Conservation (phyloP, 2,113 vertebrate species). For the Megaptera novaeangliae region DNA sequence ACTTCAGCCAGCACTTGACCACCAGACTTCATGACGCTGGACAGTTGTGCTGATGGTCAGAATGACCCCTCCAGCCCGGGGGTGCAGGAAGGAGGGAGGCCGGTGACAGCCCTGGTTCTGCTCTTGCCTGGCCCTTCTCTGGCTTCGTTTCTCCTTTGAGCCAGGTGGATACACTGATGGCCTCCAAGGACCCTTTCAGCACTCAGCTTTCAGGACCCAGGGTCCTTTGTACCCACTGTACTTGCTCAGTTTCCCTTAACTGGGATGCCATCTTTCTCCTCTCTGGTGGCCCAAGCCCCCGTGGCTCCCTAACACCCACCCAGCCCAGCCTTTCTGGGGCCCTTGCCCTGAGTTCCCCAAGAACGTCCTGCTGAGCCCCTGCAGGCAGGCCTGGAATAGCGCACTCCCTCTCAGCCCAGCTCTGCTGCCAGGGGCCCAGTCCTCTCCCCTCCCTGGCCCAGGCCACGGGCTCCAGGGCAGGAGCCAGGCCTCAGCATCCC, state of each 20-base stretch:
- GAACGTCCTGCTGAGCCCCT: background rate
- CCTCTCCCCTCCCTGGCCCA: background rate
- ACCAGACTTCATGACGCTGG: rapidly evolving
- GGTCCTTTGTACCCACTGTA: background rate
- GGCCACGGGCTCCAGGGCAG: background rate
- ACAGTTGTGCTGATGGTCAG: background rate
- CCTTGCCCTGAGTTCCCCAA: background rate
- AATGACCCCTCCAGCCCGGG: background rate
- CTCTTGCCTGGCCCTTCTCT: background rate
- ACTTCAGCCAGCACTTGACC: background rate
- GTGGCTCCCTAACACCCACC: background rate
- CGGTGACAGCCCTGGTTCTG: rapidly evolving
- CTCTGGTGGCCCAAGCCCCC: background rate
- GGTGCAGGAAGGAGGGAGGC: background rate
- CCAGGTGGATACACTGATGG: background rate
- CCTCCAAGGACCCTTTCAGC: background rate
- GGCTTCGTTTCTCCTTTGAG: background rate
- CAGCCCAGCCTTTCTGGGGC: background rate
- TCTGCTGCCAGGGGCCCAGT: background rate
- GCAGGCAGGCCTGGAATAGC: background rate
- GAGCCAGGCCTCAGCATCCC: rapidly evolving
- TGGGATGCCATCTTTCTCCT: background rate
- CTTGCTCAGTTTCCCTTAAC: background rate
- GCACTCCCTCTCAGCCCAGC: background rate
- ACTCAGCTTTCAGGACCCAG: background rate